Evolutionary conservation across 1,140 invertebrate genomes (phyloP).

Genomic region (Heliconius hewitsoni): DNA sequence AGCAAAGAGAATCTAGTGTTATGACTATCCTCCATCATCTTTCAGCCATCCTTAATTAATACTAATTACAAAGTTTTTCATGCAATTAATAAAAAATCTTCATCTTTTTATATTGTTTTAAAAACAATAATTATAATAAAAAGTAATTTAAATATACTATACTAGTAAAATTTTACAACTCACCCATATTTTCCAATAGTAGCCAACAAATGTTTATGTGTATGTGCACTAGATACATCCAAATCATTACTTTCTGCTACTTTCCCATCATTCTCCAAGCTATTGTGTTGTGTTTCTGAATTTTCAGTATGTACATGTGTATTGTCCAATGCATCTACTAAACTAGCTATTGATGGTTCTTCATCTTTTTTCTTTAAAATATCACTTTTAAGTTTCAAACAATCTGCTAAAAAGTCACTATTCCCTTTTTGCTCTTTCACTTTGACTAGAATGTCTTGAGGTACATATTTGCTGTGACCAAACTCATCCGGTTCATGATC

Average conservation of each 20-base stretch:
- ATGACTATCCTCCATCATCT: too few species aligned
- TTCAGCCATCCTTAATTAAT: too few species aligned
- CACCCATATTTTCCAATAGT: slow-evolving; percentile 69
- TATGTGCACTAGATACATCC: slow-evolving; percentile 50
- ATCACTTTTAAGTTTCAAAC: slow-evolving; percentile 65
- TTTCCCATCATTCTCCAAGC: slow-evolving; percentile 16
- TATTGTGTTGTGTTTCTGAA: slow-evolving; percentile 18
- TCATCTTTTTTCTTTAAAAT: slow-evolving; percentile 65
- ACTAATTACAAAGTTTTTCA: too few species aligned
- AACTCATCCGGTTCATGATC: slow-evolving; percentile 73
- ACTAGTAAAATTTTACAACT: slow-evolving; percentile 31
- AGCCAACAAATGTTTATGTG: slow-evolving; percentile 66
- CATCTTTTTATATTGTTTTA: too few species aligned
- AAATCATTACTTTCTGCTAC: neutral
- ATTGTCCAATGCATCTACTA: slow-evolving; percentile 68
- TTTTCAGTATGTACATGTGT: slow-evolving; percentile 52
- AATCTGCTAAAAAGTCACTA: slow-evolving; percentile 67
- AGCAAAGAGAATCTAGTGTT: too few species aligned
- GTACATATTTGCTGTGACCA: slow-evolving; percentile 74
- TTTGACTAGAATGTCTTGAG: slow-evolving; percentile 63
- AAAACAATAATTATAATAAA: too few species aligned
- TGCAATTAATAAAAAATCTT: too few species aligned
- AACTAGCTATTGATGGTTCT: slow-evolving; percentile 55
- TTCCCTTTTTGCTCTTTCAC: slow-evolving; percentile 45
- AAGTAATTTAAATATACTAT: too few species aligned